Conservation (phyloP, 2,797 vertebrate genomes). For the Gymnodraco acuticeps region DNA sequence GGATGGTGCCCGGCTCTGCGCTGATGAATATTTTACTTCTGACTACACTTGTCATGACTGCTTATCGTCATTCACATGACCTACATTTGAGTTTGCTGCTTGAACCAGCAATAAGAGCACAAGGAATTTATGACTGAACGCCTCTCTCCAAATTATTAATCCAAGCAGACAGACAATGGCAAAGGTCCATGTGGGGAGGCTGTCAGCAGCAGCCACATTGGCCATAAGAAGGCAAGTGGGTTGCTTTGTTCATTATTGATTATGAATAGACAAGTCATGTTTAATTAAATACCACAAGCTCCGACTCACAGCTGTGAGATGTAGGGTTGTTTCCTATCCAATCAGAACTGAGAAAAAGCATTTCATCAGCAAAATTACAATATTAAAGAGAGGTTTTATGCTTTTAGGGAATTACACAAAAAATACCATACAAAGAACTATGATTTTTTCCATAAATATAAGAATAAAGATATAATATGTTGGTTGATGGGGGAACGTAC, state of each 20-base stretch:
- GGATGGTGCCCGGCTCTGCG: slow-evolving; percentile 65
- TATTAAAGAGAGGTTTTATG: background rate
- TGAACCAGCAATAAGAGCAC: slow-evolving; percentile 38
- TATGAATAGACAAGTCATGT: slow-evolving; percentile 55
- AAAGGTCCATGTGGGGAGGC: background rate
- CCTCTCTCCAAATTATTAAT: slow-evolving; percentile 37
- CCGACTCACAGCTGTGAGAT: slow-evolving; percentile 41
- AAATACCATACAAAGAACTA: background rate
- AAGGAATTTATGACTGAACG: slow-evolving; percentile 30
- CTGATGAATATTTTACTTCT: slow-evolving; percentile 82
- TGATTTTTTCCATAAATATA: slow-evolving; percentile 3
- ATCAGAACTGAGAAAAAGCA: slow-evolving; percentile 13
- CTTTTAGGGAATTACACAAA: background rate
- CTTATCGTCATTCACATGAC: slow-evolving; percentile 74
- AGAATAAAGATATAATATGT: background rate
- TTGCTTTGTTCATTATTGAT: slow-evolving; percentile 42
- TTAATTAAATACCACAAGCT: slow-evolving; percentile 65
- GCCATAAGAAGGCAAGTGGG: slow-evolving; percentile 34
- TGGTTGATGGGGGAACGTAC: slow-evolving; percentile 68
- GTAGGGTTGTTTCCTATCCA: slow-evolving; percentile 11
- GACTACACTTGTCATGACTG: slow-evolving; percentile 73
- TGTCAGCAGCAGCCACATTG: slow-evolving; percentile 27
- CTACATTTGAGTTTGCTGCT: slow-evolving; percentile 65
- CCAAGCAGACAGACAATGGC: slow-evolving; percentile 20
- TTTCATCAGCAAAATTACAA: slow-evolving; percentile 30